These are phyloP conservation scores for Drosophila neonasuta DNA, from an alignment of 2,888 invertebrate species.

Conservation along the genomic window DNA sequence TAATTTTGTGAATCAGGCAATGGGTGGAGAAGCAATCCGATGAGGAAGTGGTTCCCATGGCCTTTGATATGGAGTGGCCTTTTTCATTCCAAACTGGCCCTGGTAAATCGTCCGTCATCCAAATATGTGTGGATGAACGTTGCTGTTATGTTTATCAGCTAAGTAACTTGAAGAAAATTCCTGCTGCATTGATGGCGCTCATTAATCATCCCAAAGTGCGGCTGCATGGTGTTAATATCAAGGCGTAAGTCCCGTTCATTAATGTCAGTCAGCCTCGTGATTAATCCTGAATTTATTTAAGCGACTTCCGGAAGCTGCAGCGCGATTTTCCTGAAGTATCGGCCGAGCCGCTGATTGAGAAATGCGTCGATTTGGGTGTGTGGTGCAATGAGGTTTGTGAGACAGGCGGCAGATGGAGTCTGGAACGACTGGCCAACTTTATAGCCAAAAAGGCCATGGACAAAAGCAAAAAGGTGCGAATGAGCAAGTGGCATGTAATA, in stretches of 20 bases:
- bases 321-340: constrained; percentile 85
- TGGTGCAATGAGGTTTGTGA: constrained; percentile 84
- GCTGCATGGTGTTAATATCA: constrained; percentile 86
- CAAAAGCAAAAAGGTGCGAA: constrained; percentile 84
- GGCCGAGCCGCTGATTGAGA: constrained; percentile 83
- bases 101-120: constrained; percentile 85
- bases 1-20: constrained; percentile 59
- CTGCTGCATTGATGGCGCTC: constrained; percentile 84
- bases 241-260: constrained; percentile 83
- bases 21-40: constrained; percentile 78
- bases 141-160: constrained; percentile 85
- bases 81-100: constrained; percentile 85
- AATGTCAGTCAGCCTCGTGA: background rate
- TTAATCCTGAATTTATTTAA: constrained; percentile 68
- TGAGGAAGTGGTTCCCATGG: constrained; percentile 83
- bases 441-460: constrained; percentile 83
- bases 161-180: constrained; percentile 84
- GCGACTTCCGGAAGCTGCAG: constrained; percentile 85
- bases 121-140: constrained; percentile 84
- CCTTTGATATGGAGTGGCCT: constrained; percentile 88
- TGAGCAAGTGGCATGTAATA: constrained; percentile 85
- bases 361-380: constrained; percentile 85
- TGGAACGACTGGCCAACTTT: constrained; percentile 84
- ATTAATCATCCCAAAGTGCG: constrained; percentile 84
- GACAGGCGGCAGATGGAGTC: constrained; percentile 84